These are phyloP conservation scores for Tetraodon nigroviridis DNA, from an alignment of 2,113 vertebrate species.

Conservation along the genomic window DNA sequence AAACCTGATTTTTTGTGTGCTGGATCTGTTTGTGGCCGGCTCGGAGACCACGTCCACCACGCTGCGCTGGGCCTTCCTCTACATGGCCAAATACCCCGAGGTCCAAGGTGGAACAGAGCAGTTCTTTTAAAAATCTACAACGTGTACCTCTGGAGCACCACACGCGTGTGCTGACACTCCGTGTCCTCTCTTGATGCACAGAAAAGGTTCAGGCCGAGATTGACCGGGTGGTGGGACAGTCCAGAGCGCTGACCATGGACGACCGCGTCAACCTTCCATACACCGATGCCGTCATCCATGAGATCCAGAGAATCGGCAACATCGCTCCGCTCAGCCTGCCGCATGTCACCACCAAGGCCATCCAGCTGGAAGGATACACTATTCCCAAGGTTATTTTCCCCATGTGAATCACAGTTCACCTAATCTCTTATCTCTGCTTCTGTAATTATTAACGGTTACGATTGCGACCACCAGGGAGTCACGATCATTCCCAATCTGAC, in stretches of 20 bases:
- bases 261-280: constrained; percentile 75
- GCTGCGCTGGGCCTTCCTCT: constrained; percentile 81
- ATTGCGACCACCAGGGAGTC: constrained; percentile 59
- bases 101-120: constrained; percentile 77
- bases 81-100: constrained; percentile 78
- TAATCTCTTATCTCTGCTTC: background rate
- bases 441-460: constrained; percentile 19
- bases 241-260: constrained; percentile 52
- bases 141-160: background rate
- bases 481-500: constrained; percentile 63
- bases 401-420: background rate
- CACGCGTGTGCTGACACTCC: background rate
- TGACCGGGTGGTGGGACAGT: constrained; percentile 57
- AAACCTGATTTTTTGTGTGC: constrained; percentile 73
- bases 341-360: constrained; percentile 59
- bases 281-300: constrained; percentile 79
- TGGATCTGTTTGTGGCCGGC: constrained; percentile 83
- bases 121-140: background rate
- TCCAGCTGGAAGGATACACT: constrained; percentile 32
- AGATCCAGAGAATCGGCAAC: constrained; percentile 75
- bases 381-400: constrained; percentile 34
- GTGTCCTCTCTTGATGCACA: constrained; percentile 2
- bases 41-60: constrained; percentile 84
- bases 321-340: constrained; percentile 68
- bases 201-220: constrained; percentile 72